Evolutionary conservation across 2,888 invertebrate species (phyloP).

Genomic region (Thereva nobilitata): DNA sequence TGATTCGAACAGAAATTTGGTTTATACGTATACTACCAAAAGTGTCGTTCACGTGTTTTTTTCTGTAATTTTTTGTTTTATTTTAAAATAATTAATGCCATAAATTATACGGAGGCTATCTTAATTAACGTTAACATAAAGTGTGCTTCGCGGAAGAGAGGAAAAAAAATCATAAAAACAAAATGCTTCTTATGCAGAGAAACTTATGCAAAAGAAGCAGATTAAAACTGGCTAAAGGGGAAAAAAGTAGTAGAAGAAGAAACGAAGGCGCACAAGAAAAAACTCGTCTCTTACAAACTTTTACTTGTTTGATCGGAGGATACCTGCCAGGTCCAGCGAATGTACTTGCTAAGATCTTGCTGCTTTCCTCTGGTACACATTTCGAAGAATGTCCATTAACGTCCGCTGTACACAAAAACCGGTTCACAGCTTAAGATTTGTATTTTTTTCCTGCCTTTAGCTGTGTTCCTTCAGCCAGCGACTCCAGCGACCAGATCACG

Average conservation of each 20-base stretch:
- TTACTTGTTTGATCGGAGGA: conserved; percentile 26
- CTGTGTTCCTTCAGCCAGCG: not conserved
- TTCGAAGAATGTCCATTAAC: conserved; percentile 33
- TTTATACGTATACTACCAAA: too few relatives aligned
- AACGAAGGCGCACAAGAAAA: conserved; percentile 4
- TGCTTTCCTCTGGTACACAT: conserved; percentile 16
- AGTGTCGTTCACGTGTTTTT: too few relatives aligned
- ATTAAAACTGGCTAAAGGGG: conserved; percentile 5
- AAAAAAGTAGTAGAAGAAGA: not conserved
- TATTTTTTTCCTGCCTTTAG: conserved; percentile 6
- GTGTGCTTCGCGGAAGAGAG: conserved; percentile 5
- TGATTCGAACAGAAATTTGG: not conserved
- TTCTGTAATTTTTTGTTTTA: conserved; percentile 1
- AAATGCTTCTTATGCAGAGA: conserved; percentile 10
- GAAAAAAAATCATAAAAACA: conserved; percentile 9
- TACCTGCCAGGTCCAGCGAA: conserved; percentile 7
- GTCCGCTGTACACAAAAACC: conserved; percentile 26
- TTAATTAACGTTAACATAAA: conserved; percentile 40
- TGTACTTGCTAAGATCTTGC: conserved; percentile 21
- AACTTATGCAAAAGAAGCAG: conserved; percentile 23
- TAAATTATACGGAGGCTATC: conserved; percentile 42
- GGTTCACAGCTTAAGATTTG: conserved; percentile 16
- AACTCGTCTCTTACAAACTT: conserved; percentile 23
- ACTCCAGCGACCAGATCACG: conserved; percentile 7
- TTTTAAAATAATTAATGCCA: conserved; percentile 41